A percentile compares a stretch with the other conserved stretches of the same genome.
Evolutionary conservation across 2,113 vertebrate species (phyloP).

Genomic region (Erinaceus europaeus): DNA sequence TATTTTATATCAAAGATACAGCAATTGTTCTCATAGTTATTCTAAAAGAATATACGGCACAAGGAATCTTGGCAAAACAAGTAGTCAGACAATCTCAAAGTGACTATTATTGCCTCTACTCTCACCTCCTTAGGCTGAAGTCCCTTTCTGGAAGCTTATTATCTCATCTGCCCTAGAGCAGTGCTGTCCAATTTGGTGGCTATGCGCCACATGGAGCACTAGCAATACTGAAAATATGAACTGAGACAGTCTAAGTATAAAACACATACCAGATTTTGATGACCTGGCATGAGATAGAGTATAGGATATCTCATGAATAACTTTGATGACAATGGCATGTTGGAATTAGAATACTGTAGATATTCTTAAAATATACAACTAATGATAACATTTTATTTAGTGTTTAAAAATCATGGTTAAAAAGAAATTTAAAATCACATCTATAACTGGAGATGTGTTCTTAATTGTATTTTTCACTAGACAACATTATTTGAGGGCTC

Average conservation of each 20-base stretch:
- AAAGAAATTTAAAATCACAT: background rate
- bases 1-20: slow-evolving; percentile 15
- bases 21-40: background rate
- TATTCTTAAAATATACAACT: background rate
- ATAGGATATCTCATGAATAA: background rate
- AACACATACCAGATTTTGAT: background rate
- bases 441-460: background rate
- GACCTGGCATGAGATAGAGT: background rate
- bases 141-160: background rate
- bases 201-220: background rate
- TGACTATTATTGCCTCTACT: background rate
- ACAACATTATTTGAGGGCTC: background rate
- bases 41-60: background rate
- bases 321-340: background rate
- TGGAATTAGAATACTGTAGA: background rate
- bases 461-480: background rate
- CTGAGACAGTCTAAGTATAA: background rate
- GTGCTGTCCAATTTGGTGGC: accelerated
- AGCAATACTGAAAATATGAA: background rate
- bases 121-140: background rate
- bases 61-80: background rate
- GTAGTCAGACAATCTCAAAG: background rate
- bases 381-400: background rate
- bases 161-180: background rate
- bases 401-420: background rate